Base-by-base conservation (phyloP, 2,797 vertebrate genomes). In the Scarus forsteni region DNA sequence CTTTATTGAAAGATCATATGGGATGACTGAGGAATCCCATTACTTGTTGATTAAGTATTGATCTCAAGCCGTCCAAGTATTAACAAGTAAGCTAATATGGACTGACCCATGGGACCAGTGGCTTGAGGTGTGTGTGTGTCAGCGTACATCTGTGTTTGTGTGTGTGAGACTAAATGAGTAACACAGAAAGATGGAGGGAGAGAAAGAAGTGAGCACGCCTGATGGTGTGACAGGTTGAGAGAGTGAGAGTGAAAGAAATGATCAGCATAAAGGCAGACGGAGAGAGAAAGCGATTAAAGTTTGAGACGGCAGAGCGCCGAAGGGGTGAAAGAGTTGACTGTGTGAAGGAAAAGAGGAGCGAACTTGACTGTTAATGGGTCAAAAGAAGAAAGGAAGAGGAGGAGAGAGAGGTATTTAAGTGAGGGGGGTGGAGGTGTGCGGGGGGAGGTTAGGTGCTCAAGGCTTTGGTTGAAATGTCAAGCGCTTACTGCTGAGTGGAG, bases 31-130 rank as follows among this genome's bases (percentile, higher is more conserved):
- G 95, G 97, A 99, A 99, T 98, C 96, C 97, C 96, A 98, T 99
- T 98, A 98, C 96, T 98, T 98, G 97, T 98, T 99, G 97, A 99
- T 99, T 99, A 98, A 98, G 96, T 99, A 99, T 99, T 98, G 98
- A 99, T 99, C 97, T 95, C 76, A 89, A 96, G 86, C 92, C 77
- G 95, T 95, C 94, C 92, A 85, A 89, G 97, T 98, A 99, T 99
- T 99, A 99, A 99, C 97, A 99, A 98, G 97, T 96, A 96, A 97
- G 96, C 96, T 98, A 98, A 99, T 98, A 97, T 96, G 96, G 96
- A 94, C 94, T 95, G 96, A 97, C 97, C 97, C 96, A 94, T 94
- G 96, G 97, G 97, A 97, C 96, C 96, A 96, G 92, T 94, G 96
- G 96, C 95, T 95, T 93, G 92, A 75, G 80, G 81, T 78, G 75